Base-by-base conservation (phyloP, 2,888 invertebrate species). In the Erebia ligea region DNA sequence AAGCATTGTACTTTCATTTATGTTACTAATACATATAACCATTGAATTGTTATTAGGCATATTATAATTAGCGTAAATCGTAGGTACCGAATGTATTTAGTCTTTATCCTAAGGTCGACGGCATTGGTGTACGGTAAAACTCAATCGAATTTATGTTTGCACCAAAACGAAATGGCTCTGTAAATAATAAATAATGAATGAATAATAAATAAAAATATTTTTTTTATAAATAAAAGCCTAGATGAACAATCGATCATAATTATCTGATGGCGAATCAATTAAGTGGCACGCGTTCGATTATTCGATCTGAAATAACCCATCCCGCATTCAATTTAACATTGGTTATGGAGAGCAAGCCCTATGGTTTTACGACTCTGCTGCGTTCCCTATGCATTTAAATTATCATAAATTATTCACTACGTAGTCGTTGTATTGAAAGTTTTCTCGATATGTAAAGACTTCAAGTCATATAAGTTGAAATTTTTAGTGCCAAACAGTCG, bases 271-370 rank as follows among this genome's bases (percentile, higher is more conserved):
- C 81, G 78, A 88, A 90, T 88, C 82, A 86, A 89, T 87, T 87
- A 81, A 72, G 71, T 76, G 79, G 79, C 80, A 78, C 82, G 82
- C 82, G 80, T 81, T 82, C 82, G 78, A 83, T 85, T 82, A 83
- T 78, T 83, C 79, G 82, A 84, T 84, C 81, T 83, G 82, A 85
- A 87, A 87, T 86, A 86, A 79, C 80, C 81, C 80, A 85, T 84
- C 83, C 82, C 76, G 78, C 79, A 86, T 89, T 89, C 86, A 87
- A 90, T 91, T 89, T 86, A 82, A 80, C 81, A 86, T 91, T 87
- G 82, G 89, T 86, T 84, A 89, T 81, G 89, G 86, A 76, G 78
- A 77, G 81, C 80, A 84, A 81, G 76, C 82, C 82, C 82, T 83
- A 79, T 86, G 83, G 86, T 85, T 82, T 81, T 82, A 82, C 74